Evolutionary conservation across 2,888 invertebrate genomes (phyloP).

Genomic region (Patella ulyssiponensis): DNA sequence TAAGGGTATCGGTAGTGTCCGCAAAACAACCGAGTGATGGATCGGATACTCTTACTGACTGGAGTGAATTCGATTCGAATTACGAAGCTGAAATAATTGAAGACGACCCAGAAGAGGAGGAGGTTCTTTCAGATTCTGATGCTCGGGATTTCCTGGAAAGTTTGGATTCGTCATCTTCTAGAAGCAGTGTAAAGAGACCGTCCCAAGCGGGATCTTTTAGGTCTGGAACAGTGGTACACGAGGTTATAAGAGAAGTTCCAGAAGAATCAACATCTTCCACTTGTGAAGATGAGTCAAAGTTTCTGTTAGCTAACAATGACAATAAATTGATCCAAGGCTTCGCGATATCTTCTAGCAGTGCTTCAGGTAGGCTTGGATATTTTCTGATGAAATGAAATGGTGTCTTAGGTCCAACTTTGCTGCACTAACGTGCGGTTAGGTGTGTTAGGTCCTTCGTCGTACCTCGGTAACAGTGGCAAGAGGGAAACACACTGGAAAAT

Average conservation of each 20-base stretch:
- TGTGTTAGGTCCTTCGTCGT: too few species aligned
- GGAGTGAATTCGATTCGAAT: conserved; percentile 12
- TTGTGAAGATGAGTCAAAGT: neutral
- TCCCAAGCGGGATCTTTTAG: conserved; percentile 4
- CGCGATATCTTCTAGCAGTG: conserved; percentile 29
- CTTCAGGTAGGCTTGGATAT: conserved; percentile 19
- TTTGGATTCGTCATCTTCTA: conserved; percentile 31
- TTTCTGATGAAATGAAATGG: too few species aligned
- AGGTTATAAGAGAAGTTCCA: conserved; percentile 59
- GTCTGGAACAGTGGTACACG: conserved; percentile 40
- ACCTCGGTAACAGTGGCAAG: too few species aligned
- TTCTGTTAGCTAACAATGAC: neutral
- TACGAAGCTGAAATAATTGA: conserved; percentile 28
- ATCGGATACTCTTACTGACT: conserved; percentile 8
- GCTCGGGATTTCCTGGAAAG: conserved; percentile 52
- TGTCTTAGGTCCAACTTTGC: too few species aligned
- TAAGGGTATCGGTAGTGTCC: conserved; percentile 56
- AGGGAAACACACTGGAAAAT: too few species aligned
- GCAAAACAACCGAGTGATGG: conserved; percentile 32
- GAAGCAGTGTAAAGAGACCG: conserved; percentile 5
- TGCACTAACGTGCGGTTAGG: too few species aligned
- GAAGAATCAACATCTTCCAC: conserved; percentile 35
- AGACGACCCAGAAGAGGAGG: conserved; percentile 34
- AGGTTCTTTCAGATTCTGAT: conserved; percentile 50
- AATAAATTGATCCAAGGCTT: neutral